Conservation (phyloP, 2,888 invertebrate genomes). For the Dryomyza anilis region DNA sequence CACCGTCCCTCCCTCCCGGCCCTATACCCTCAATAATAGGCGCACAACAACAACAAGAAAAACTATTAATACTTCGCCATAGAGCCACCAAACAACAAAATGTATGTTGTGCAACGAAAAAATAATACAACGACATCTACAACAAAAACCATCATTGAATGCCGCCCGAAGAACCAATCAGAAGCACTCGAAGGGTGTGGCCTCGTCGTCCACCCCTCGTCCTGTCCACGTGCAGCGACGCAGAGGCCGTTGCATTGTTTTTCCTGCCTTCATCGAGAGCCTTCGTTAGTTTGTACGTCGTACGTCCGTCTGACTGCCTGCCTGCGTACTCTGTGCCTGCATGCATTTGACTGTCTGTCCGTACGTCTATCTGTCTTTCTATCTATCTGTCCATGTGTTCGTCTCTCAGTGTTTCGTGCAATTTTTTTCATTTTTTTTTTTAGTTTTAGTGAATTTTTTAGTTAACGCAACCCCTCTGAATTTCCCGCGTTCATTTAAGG, state of each 20-base stretch:
- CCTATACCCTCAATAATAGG: no score
- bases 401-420: not conserved
- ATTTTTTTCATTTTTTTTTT: not conserved
- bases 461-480: not conserved
- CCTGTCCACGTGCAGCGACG: not conserved
- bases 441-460: no score
- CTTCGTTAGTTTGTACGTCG: not conserved
- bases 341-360: not conserved
- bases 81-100: no score
- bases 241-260: conserved; percentile 23
- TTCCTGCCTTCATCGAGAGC: not conserved
- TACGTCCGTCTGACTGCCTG: not conserved
- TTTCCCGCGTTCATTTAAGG: not conserved
- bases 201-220: conserved; percentile 35
- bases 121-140: conserved; percentile 2
- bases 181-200: conserved; percentile 42
- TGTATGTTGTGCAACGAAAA: no score
- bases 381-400: not conserved
- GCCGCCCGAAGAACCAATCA: conserved; percentile 37
- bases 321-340: not conserved
- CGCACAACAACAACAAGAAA: conserved; percentile 13
- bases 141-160: conserved; percentile 22
- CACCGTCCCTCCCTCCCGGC: no score
- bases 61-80: not conserved
- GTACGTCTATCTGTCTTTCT: not conserved